Base-by-base conservation (phyloP, 2,113 vertebrate genomes). In the Zeus faber region DNA sequence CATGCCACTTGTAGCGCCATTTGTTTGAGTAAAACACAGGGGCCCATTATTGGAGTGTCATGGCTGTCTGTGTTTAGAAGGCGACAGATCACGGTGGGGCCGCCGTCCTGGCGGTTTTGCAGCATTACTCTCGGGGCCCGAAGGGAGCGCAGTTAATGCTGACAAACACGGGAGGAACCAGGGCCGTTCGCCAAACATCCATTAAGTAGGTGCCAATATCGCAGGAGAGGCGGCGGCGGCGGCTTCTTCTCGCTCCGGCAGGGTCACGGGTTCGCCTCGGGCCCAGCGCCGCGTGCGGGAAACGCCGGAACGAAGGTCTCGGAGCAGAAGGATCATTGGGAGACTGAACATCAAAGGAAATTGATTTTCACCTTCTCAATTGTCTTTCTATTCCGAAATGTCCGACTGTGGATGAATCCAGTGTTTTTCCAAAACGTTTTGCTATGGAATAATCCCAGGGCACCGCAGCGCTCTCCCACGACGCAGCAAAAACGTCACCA, bases 151-250 rank as follows among this genome's bases (percentile, higher is more conserved):
- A 2, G 67, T 80, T 87, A 87, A 72, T 75, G 68, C 80, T 86
- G 83, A 87, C 85, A 85, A 87, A 86, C 79, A 81, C 72, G 65
- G 69, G 55, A 74, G 76, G 9, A 77, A 74, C 65, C 54, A 74
- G 69, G 72, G 72, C 86, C 77, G 83, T 91, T 85, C 86, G 85
- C 77, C 75, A 84, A 79, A 72, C 77, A 89, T 85, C 77, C 82
- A 80, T 91, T 89, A 87, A 82, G 81, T 52, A 76, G 78, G 80
- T 77, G 86, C 74, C 89, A 87, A 89, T 88, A 88, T 46, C 52
- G 46, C 65, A n/a, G n/a, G n/a, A n/a, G n/a, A n/a, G n/a, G n/a
- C n/a, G n/a, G n/a, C n/a, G n/a, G n/a, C n/a, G n/a, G n/a, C n/a
- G n/a, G n/a, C n/a, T n/a, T 54, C 77, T 65, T 67, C 71, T 72